Percentiles rank a stretch among this genome's conserved stretches.
Conservation (phyloP, 2,888 invertebrate species). For the Hypsopygia costalis region DNA sequence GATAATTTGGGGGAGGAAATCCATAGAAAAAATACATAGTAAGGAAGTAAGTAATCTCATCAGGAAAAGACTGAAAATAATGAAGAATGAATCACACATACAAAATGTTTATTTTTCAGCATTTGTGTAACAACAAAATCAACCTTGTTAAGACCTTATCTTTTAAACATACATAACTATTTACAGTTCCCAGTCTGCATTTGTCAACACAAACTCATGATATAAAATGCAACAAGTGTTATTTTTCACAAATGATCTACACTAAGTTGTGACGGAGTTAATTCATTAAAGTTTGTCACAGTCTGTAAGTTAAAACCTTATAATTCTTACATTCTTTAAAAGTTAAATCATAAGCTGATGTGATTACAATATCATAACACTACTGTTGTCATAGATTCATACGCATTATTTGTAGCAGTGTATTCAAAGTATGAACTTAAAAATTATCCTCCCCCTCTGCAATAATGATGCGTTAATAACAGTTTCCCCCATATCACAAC, state of each 20-base stretch:
- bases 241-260: constrained; percentile 66
- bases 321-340: constrained; percentile 52
- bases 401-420: constrained; percentile 58
- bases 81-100: constrained; percentile 72
- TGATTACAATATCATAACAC: constrained; percentile 74
- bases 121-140: constrained; percentile 81
- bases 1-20: constrained; percentile 29
- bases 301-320: constrained; percentile 63
- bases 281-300: constrained; percentile 70
- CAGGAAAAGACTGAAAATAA: constrained; percentile 39
- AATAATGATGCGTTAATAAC: constrained; percentile 37
- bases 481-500: constrained; percentile 27
- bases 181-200: constrained; percentile 78
- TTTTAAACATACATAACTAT: constrained; percentile 78
- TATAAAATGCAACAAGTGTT: constrained; percentile 78
- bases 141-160: constrained; percentile 78
- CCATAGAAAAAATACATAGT: constrained; percentile 14
- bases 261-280: constrained; percentile 78
- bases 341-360: constrained; percentile 67
- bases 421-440: constrained; percentile 63
- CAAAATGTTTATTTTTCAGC: constrained; percentile 80
- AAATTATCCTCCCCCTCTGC: constrained; percentile 66
- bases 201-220: constrained; percentile 74
- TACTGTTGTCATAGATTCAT: constrained; percentile 68
- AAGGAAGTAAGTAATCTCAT: constrained; percentile 17